Conservation (phyloP, 2,797 vertebrate species). For the Lepus townsendii region DNA sequence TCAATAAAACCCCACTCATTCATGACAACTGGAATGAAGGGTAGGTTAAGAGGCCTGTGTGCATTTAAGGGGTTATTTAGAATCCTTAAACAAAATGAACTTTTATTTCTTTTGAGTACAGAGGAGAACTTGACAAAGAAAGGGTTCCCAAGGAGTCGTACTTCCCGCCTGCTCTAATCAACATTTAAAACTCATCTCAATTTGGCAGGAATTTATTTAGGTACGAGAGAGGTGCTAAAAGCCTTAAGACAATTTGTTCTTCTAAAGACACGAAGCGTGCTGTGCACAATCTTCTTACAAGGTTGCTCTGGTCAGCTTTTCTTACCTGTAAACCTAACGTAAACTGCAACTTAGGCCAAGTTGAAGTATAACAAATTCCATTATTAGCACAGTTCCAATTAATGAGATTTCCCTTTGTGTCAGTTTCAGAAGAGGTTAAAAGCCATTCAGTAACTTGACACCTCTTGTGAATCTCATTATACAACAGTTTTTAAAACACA, state of each 20-base stretch:
- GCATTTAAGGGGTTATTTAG: slow-evolving; percentile 61
- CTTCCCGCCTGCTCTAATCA: slow-evolving; percentile 67
- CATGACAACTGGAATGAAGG: slow-evolving; percentile 46
- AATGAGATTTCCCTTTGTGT: slow-evolving; percentile 83
- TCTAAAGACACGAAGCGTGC: slow-evolving; percentile 1
- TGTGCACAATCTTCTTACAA: background rate
- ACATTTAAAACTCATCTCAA: slow-evolving; percentile 74
- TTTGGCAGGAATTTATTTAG: slow-evolving; percentile 72
- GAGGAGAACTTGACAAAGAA: slow-evolving; percentile 64
- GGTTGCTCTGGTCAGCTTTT: slow-evolving; percentile 16
- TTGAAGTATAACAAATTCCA: slow-evolving; percentile 82
- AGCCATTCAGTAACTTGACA: slow-evolving; percentile 82
- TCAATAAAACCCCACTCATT: slow-evolving; percentile 68
- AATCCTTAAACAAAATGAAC: slow-evolving; percentile 70
- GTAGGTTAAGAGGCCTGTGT: slow-evolving; percentile 66
- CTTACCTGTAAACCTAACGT: slow-evolving; percentile 64
- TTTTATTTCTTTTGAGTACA: slow-evolving; percentile 71
- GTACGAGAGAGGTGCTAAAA: slow-evolving; percentile 62
- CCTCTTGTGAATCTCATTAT: slow-evolving; percentile 82
- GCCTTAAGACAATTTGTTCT: slow-evolving; percentile 63
- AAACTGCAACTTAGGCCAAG: slow-evolving; percentile 62
- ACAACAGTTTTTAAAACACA: slow-evolving; percentile 73
- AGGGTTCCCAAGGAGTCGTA: slow-evolving; percentile 49
- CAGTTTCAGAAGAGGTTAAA: slow-evolving; percentile 82
- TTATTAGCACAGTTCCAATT: slow-evolving; percentile 83